Evolutionary conservation across 2,888 invertebrate genomes (phyloP).

Genomic region (Idaea aversata): DNA sequence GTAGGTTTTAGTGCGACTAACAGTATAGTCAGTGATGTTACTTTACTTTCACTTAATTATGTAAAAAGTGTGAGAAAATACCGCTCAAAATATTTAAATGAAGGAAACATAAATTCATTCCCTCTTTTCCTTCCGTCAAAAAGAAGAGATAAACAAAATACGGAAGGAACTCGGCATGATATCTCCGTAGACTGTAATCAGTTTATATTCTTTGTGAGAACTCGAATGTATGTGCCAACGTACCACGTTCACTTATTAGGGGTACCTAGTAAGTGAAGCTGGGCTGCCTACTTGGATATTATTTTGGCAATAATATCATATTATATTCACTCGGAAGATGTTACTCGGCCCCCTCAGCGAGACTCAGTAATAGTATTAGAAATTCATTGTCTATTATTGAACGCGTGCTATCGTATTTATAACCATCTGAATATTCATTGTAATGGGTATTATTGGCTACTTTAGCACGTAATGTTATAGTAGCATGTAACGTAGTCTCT

Average conservation of each 20-base stretch:
- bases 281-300: constrained; percentile 54
- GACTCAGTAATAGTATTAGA: constrained; percentile 68
- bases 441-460: background rate
- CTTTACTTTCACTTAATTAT: background rate
- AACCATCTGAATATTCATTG: background rate
- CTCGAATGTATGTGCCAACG: background rate
- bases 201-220: background rate
- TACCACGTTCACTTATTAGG: background rate
- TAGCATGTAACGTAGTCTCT: background rate
- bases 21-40: background rate
- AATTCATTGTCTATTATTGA: constrained; percentile 69
- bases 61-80: background rate
- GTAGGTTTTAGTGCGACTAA: no score
- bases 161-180: constrained; percentile 4
- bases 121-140: background rate
- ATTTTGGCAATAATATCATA: constrained; percentile 71
- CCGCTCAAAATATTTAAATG: background rate
- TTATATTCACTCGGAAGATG: constrained; percentile 54
- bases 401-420: constrained; percentile 36
- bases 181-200: background rate
- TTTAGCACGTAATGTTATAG: background rate
- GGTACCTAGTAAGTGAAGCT: constrained; percentile 37
- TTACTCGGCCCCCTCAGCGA: constrained; percentile 30
- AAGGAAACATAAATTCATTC: constrained; percentile 1
- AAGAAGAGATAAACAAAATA: background rate